Base-by-base conservation (phyloP, 53 echinoderm and acorn worm genomes). In the Hippasteria phrygiana region DNA sequence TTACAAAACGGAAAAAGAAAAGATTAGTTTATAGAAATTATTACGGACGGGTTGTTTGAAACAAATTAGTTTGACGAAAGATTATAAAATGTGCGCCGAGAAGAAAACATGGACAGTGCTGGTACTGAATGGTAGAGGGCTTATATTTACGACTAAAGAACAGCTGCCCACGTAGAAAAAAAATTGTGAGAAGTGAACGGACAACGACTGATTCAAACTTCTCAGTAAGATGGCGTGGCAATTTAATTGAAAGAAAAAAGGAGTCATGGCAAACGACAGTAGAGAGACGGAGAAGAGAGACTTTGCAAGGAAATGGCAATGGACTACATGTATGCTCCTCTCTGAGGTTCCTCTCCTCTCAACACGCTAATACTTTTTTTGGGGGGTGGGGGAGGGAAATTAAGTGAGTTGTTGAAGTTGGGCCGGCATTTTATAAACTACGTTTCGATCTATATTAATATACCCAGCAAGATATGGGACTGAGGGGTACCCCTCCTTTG, bases 161-260 rank as follows among this genome's bases (percentile, higher is more conserved):
- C n/a, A n/a, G n/a, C n/a, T n/a, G n/a, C n/a, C n/a, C n/a, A n/a
- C n/a, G n/a, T n/a, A n/a, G n/a, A n/a, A n/a, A 67, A 42, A 12
- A 36, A 34, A 62, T 79, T 37, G 62, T 69, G 85, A 85, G 85
- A 85, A 50, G 85, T 85, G 85, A 85, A 85, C 85, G 50, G 70
- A 36, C 45, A 31, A 4, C 33, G 34, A 48, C 85, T 85, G 85
- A 32, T 85, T 85, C 85, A 20, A 85, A 71, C 85, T 85, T 85
- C 71, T 85, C 85, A 50, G 67, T 32, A 31, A 51, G 59, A 20
- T 59, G 24, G 76, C 32, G 62, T 59, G 45, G 33, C 26, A 0
- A 26, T 41, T 37, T 20, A 55, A 32, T n/a, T 37, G n/a, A n/a
- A 7, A 48, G 35, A 53, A 54, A 13, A 50, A 27, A 20, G 53